Evolutionary conservation across 2,888 invertebrate genomes (phyloP).

Genomic region (Synanthedon vespiformis): DNA sequence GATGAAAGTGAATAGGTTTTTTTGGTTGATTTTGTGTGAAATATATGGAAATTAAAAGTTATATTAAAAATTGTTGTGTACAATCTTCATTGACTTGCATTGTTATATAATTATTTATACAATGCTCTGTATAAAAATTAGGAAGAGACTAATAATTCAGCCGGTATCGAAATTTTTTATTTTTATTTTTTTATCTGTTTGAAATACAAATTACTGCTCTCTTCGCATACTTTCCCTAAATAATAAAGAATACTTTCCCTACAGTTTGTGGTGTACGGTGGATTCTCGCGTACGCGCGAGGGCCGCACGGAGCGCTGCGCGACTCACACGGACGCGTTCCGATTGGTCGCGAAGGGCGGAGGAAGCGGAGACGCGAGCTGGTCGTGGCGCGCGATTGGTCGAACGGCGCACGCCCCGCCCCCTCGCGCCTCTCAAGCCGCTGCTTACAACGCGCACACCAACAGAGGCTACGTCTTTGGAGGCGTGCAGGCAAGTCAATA

Average conservation of each 20-base stretch:
- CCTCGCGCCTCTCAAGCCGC: slow-evolving; percentile 80
- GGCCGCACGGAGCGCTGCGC: slow-evolving; percentile 45
- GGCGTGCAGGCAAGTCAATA: slow-evolving; percentile 79
- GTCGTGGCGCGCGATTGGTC: slow-evolving; percentile 1
- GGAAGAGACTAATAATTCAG: background rate
- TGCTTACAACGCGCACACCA: slow-evolving; percentile 69
- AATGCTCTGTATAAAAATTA: background rate
- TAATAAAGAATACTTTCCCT: too few relatives aligned
- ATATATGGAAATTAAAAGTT: too few relatives aligned
- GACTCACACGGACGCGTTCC: slow-evolving; percentile 60
- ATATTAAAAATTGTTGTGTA: too few relatives aligned
- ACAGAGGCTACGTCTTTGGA: slow-evolving; percentile 84
- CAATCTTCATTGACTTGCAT: too few relatives aligned
- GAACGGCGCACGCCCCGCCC: slow-evolving; percentile 71
- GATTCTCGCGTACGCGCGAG: slow-evolving; percentile 52
- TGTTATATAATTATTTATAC: too few relatives aligned
- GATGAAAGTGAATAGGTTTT: too few relatives aligned
- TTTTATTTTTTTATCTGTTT: background rate
- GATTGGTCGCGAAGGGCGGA: slow-evolving; percentile 16
- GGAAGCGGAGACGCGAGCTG: slow-evolving; percentile 16
- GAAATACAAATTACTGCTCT: too few relatives aligned
- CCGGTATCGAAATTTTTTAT: too few relatives aligned
- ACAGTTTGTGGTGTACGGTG: slow-evolving; percentile 57
- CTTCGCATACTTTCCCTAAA: too few relatives aligned
- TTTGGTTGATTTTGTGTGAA: too few relatives aligned